Evolutionary conservation across 2,797 vertebrate genomes (phyloP), one percentile per base, ranked within the genome.

Genomic region (Dromococcyx pavoninus): DNA sequence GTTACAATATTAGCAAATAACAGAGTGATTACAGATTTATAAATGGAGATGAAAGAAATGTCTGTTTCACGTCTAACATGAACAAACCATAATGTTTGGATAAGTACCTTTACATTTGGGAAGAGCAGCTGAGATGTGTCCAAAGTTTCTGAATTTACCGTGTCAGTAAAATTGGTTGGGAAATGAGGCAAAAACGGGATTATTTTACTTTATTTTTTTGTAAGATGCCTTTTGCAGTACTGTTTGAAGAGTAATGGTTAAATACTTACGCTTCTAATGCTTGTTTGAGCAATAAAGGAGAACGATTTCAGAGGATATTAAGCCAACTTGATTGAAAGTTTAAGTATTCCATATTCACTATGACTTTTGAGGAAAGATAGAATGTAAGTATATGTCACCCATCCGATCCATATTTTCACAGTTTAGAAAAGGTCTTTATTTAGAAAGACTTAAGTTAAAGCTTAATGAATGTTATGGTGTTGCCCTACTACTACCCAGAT

Each of bases 21-120:
- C 14, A 76, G 32, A 88, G 10, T 30, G 19, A 71, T 87, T 75
- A 30, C 27, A 88, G 51, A 77, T 82, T 81, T 94, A 48, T 62
- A 93, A 95, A 91, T 77, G 37, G 83, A 92, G 60, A 66, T 69
- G 65, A 51, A 95, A 85, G 78, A 95, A 93, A 83, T 81, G 23
- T 79, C 96, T 95, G 71, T 60, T 94, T 93, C 33, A 3, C 58
- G 73, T 93, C 74, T 89, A 82, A 75, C 3, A 13, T 90, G 62
- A 75, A 74, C 33, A 76, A 89, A 94, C 43, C 32, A 66, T 50
- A 86, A 91, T 84, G 81, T 61, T 82, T 94, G 86, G 67, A 54
- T 67, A 93, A 94, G 56, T 82, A 92, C 35, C 35, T 89, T 32
- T 5, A 88, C 69, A 57, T 93, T 80, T 95, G 72, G 61, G 62